Evolutionary conservation across 1,140 invertebrate species (phyloP).

Genomic region (Thaumetopoea pityocampa): DNA sequence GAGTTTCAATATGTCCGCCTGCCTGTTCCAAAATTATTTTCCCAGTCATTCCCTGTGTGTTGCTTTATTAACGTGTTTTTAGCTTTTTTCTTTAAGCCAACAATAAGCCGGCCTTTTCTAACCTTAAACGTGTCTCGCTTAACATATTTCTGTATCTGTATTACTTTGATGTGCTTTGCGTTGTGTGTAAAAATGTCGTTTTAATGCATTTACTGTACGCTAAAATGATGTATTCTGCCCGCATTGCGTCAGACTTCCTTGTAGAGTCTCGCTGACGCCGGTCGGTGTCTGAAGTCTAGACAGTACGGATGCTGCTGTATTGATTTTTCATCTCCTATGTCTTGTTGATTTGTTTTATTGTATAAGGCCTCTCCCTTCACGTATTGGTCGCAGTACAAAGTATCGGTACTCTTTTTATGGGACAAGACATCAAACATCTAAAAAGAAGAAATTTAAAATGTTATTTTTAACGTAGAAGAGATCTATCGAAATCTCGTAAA

Average conservation of each 20-base stretch:
- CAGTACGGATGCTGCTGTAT: constrained; percentile 14
- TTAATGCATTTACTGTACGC: constrained; percentile 3
- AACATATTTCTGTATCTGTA: constrained; percentile 2
- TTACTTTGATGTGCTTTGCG: too few relatives aligned
- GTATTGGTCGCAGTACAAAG: too few relatives aligned
- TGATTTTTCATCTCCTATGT: constrained; percentile 13
- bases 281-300: constrained; percentile 7
- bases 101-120: constrained; percentile 21
- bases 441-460: too few relatives aligned
- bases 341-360: constrained; percentile 3
- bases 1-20: constrained; percentile 61
- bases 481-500: constrained; percentile 13
- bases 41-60: constrained; percentile 32
- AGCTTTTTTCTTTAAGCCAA: constrained; percentile 17
- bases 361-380: too few relatives aligned
- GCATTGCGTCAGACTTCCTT: constrained; percentile 13
- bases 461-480: too few relatives aligned
- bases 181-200: neutral
- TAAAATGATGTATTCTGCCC: constrained; percentile 1
- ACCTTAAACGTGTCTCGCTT: constrained; percentile 25
- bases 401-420: too few relatives aligned
- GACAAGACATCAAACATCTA: too few relatives aligned
- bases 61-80: constrained; percentile 23
- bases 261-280: constrained; percentile 4
- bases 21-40: constrained; percentile 50